Evolutionary conservation across 2,113 vertebrate genomes (phyloP), one percentile per base, ranked within the genome.

Genomic region (Ochotona curzoniae): DNA sequence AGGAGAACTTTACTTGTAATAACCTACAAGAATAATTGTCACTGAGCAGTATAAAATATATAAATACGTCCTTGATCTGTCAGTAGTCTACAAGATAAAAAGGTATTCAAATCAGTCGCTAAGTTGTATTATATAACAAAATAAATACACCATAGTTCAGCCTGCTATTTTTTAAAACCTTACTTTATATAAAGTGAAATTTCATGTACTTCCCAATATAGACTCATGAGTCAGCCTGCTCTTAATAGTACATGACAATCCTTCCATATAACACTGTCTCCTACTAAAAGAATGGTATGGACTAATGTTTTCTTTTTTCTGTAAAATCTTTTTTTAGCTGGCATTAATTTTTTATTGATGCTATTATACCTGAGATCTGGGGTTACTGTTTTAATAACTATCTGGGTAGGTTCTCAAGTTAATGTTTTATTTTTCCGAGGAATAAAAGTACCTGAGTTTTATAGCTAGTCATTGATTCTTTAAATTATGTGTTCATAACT

Each of bases 271-370:
- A 87, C 15, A 92, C 8, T 64, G 21, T 81, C 71, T 87, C 49
- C 64, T 94, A n/a, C 75, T 91, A 86, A 95, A 96, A 89, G 81
- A 92, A 87, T 25, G 4, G 71, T 12, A 30, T 14, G 49, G 61
- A 74, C 20, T 87, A 82, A 3, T 69, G 13, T 35, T 60, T 11
- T 44, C n/a, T 89, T 85, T 79, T 28, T 32, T 47, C 74, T 74
- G 2, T 67, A 35, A 76, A 57, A n/a, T 73, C 92, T 44, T 70
- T 63, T 84, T 13, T 83, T 30, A 30, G 14, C 47, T 84, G 13
- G 66, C 23, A 14, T 78, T 86, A 83, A 35, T 8, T 82, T 79
- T 89, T 83, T 51, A 28, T 71, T 49, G 20, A 32, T 80, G 35
- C 30, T 93, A 18, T 83, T 90, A 87, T 32, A 11, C 20, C 4